Conservation (phyloP, 1,140 invertebrate genomes). For the Parasteatoda tepidariorum region DNA sequence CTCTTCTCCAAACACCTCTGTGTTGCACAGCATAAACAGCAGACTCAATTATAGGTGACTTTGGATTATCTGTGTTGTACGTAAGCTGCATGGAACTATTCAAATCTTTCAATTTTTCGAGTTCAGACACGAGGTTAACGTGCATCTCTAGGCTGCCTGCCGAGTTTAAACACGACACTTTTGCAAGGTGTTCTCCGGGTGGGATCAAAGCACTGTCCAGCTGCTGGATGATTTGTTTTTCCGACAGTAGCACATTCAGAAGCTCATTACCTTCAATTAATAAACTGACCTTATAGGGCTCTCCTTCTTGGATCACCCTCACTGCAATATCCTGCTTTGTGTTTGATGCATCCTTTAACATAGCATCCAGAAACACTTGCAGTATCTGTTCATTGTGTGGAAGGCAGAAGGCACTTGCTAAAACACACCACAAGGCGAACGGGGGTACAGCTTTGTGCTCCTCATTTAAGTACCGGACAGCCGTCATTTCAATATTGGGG, state of each 20-base stretch:
- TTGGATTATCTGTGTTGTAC: neutral
- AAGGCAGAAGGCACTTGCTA: slow-evolving; percentile 12
- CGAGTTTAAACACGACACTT: neutral
- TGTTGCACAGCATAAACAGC: slow-evolving; percentile 6
- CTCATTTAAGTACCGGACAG: neutral
- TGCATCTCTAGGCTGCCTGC: neutral
- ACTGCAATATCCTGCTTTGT: neutral
- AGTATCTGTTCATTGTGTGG: neutral
- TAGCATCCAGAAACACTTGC: neutral
- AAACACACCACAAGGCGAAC: slow-evolving; percentile 9
- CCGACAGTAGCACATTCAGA: neutral
- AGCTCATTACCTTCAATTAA: slow-evolving; percentile 2
- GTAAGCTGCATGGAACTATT: slow-evolving; percentile 10
- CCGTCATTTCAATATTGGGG: neutral
- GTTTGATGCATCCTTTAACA: neutral
- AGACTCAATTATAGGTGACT: neutral
- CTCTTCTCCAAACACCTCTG: slow-evolving; percentile 19
- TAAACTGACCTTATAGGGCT: slow-evolving; percentile 10
- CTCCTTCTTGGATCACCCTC: neutral
- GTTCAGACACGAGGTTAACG: neutral
- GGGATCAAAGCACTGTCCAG: neutral
- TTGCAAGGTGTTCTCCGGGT: slow-evolving; percentile 2
- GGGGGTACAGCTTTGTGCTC: slow-evolving; percentile 11
- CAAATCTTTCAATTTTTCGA: neutral
- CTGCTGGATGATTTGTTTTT: neutral